These are phyloP conservation scores for Atta texana DNA, from an alignment of 1,140 invertebrate genomes.

Conservation along the genomic window DNA sequence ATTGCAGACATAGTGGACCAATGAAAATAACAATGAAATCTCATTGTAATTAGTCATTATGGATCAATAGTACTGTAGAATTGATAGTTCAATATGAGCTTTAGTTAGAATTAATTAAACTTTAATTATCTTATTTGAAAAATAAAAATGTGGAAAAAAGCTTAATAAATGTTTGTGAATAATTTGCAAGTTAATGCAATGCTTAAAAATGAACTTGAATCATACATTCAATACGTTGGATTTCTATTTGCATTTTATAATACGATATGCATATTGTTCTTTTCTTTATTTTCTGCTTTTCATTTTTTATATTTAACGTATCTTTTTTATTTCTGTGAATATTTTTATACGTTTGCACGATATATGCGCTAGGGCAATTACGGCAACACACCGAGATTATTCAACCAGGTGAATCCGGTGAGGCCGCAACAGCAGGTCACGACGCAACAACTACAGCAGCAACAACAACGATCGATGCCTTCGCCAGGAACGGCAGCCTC, in stretches of 20 bases:
- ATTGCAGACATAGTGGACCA: too few relatives aligned
- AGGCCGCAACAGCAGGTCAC: conserved; percentile 79
- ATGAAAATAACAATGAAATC: too few relatives aligned
- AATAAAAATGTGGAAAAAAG: background rate
- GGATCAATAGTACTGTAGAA: too few relatives aligned
- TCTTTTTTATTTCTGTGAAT: background rate
- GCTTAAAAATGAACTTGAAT: conserved; percentile 3
- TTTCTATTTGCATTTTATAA: conserved; percentile 31
- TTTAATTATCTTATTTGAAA: background rate
- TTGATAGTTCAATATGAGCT: background rate
- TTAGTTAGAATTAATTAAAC: conserved; percentile 17
- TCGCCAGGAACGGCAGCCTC: conserved; percentile 86
- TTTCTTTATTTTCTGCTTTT: conserved; percentile 9
- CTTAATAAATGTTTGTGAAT: conserved; percentile 15
- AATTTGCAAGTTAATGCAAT: background rate
- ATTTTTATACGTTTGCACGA: conserved; percentile 48
- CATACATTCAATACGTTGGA: background rate
- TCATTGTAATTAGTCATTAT: too few relatives aligned
- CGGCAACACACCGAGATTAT: conserved; percentile 84
- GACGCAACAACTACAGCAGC: conserved; percentile 74
- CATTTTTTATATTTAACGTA: conserved; percentile 23
- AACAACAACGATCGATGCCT: conserved; percentile 86
- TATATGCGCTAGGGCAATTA: conserved; percentile 82
- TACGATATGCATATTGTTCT: conserved; percentile 18
- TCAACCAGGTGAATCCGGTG: conserved; percentile 83